Evolutionary conservation across 2,113 vertebrate species (phyloP), one percentile per base, ranked within the genome.

Genomic region (Mixornis gularis): DNA sequence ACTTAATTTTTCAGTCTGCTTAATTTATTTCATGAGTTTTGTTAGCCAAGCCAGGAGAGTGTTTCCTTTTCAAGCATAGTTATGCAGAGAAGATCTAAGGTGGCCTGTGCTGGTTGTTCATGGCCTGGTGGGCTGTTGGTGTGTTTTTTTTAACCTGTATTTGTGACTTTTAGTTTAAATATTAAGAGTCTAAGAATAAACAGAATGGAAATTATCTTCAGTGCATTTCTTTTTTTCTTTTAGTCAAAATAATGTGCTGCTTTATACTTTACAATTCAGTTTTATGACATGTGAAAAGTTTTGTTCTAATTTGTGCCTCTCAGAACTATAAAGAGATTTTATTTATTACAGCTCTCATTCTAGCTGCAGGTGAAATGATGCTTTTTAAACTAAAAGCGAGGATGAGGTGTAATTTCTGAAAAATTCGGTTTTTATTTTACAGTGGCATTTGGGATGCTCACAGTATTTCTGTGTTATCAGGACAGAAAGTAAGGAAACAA

Each of bases 401-500:
- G 44, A 91, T 74, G 40, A 89, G 32, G 44, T 25, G 14, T 52
- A 48, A 72, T 82, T 85, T 92, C 66, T 76, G 73, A 64, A 87
- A 94, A 87, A 46, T 32, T 19, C 32, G 58, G 64, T 73, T 89
- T 40, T 64, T 72, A n/a, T 58, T 94, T 92, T 55, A 64, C 30
- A 51, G 40, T 87, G n/a, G 11, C 22, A 48, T 94, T 91, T 2
- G 7, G 20, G 17, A 26, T 76, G 7, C 55, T 71, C 32, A 44
- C 25, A 73, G 65, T 78, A 70, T 81, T 78, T 40, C n/a, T 89
- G 14, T 43, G 30, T 70, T 36, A 65, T 64, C 32, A 69, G 55
- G 55, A 72, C 6, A 60, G 55, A 79, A 74, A 87, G 73, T 90
- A 89, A 80, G 93, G 91, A 93, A 97, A 96, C 70, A 93, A 87